Evolutionary conservation across 2,797 vertebrate species (phyloP), one percentile per base, ranked within the genome.

Genomic region (Salarias fasciatus): DNA sequence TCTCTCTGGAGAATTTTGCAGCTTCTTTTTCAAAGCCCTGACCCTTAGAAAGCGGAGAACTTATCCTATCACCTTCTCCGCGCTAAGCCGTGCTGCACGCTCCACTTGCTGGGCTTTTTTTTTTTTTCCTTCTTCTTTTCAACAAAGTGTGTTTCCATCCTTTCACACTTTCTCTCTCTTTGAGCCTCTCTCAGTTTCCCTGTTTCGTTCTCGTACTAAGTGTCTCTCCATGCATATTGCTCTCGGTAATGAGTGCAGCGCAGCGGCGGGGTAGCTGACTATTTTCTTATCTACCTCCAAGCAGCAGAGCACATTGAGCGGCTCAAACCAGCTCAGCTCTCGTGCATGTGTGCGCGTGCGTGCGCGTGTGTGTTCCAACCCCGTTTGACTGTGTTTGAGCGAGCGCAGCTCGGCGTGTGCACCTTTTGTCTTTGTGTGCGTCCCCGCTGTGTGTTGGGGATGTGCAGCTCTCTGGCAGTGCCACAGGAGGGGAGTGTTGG

Each of bases 401-500:
- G 8, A 41, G 15, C 14, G 42, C n/a, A 13, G 14, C 36, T 29
- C 43, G 3, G 43, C n/a, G 47, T 10, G 3, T 48, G 33, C 33
- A 35, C 33, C 33, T 35, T 35, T 35, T 14, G 12, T 29, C 15
- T 11, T 14, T n/a, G 47, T 8, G 3, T 48, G 43, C 24, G 12
- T 47, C 5, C 47, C 9, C 8, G 1, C 15, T 28, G n/a, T 40
- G 56, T 57, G 18, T 82, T 62, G 55, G 44, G 71, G 72, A 83
- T 71, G 77, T 90, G 89, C 80, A 91, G 84, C 87, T 89, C 84
- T 88, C 87, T 86, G 82, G 58, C 82, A 81, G 77, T 85, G 75
- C 91, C 91, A 91, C 91, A 90, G 84, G 91, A 90, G 89, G 91
- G 91, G 86, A 84, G 82, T 90, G 80, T 90, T 90, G 87, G 69